A percentile compares a stretch with the other conserved stretches of the same genome.
These are phyloP conservation scores for Tadarida brasiliensis DNA, from an alignment of 2,797 vertebrate genomes.

Conservation along the genomic window DNA sequence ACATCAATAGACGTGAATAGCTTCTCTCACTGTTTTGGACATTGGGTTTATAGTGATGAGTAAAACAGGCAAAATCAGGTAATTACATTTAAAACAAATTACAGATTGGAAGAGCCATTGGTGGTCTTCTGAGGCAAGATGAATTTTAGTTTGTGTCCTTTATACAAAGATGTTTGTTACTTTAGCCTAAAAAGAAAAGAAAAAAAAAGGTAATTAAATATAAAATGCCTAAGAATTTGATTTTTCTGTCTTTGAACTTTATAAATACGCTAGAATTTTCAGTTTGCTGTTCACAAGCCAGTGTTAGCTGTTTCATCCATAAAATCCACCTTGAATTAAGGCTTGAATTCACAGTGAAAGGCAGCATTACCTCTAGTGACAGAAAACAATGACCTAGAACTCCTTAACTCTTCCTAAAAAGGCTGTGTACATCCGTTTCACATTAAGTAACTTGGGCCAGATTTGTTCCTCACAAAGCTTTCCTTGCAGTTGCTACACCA, in stretches of 20 bases:
- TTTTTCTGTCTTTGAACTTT: conserved; percentile 52
- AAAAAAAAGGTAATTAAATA: background rate
- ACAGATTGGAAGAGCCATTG: background rate
- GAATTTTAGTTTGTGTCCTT: conserved; percentile 51
- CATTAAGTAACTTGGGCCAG: conserved; percentile 23
- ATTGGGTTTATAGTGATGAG: background rate
- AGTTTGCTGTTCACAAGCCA: background rate
- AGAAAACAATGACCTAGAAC: conserved; percentile 65
- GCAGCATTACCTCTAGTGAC: conserved; percentile 34
- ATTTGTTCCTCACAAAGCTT: background rate
- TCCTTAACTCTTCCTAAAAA: conserved; percentile 57
- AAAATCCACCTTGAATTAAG: conserved; percentile 57
- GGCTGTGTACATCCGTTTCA: conserved; percentile 53
- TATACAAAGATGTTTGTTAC: conserved; percentile 43
- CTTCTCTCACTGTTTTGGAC: background rate
- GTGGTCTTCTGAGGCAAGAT: conserved; percentile 8
- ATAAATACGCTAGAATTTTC: conserved; percentile 51
- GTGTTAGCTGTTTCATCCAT: conserved; percentile 37
- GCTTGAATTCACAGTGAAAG: conserved; percentile 24
- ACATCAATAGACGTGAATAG: background rate
- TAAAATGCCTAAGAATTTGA: conserved; percentile 41
- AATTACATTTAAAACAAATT: conserved; percentile 1
- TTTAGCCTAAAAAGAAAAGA: background rate
- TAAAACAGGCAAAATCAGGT: background rate
- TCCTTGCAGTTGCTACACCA: conserved; percentile 45